phyloP scores from a whole-genome alignment of 1,140 invertebrate genomes.

The Episyrphus balteatus region DNA sequence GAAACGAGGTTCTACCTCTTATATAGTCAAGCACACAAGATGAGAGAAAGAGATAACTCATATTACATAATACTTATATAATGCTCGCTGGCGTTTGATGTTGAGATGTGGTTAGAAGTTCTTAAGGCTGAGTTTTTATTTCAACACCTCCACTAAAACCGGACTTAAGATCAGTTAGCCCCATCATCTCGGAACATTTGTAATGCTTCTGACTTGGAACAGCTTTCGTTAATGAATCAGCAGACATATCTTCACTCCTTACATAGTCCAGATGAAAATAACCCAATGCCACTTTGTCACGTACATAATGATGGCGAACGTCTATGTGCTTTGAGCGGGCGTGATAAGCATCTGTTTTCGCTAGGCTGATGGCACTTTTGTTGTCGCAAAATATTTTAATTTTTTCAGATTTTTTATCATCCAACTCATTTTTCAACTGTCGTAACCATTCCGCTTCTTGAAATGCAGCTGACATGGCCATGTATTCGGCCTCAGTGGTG shows the following conservation, averaged over 20 bases:
- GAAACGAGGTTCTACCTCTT: no score
- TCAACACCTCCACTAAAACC: constrained; percentile 4
- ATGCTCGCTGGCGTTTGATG: no score
- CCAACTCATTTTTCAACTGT: constrained; percentile 6
- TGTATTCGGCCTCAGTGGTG: constrained; percentile 33
- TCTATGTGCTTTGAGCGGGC: constrained; percentile 10
- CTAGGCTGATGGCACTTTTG: constrained; percentile 18
- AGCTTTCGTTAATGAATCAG: no score
- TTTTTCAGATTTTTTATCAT: no score
- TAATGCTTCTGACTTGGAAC: no score
- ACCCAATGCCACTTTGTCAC: constrained; percentile 2
- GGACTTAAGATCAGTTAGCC: background rate
- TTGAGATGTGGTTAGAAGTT: no score
- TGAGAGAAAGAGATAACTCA: no score
- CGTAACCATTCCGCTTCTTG: constrained; percentile 31
- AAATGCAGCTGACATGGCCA: constrained; percentile 26
- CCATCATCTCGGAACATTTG: background rate
- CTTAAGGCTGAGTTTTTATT: background rate
- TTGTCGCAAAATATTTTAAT: constrained; percentile 4
- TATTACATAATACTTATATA: no score
- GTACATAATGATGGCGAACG: constrained; percentile 5
- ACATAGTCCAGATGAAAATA: background rate
- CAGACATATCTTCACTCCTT: no score
- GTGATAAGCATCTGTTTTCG: constrained; percentile 18
- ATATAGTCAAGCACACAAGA: no score